Evolutionary conservation across 2,113 vertebrate genomes (phyloP).

Genomic region (Mus spicilegus): DNA sequence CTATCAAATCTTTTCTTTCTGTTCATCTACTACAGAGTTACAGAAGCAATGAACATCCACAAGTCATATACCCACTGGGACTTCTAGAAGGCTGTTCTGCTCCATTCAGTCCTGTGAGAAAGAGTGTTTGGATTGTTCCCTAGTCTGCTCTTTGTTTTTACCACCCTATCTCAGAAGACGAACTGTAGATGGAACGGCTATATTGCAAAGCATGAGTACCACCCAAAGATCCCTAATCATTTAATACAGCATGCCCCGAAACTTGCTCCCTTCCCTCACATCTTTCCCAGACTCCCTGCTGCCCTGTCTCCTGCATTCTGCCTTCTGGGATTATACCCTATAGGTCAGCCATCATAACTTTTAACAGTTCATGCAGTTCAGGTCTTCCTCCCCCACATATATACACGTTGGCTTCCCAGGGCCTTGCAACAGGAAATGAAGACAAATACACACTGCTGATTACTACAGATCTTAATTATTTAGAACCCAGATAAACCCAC

Average conservation of each 20-base stretch:
- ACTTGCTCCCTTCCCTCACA: fast-evolving
- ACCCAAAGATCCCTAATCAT: neutral
- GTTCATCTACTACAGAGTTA: neutral
- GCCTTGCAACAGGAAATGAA: neutral
- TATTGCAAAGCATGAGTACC: neutral
- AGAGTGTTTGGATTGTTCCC: neutral
- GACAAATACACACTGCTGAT: neutral
- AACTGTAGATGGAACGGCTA: fast-evolving
- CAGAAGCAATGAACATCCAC: fast-evolving
- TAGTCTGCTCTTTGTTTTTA: neutral
- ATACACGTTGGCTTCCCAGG: neutral
- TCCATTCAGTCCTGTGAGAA: neutral
- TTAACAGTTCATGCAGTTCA: neutral
- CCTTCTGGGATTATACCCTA: neutral
- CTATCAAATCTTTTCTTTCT: neutral
- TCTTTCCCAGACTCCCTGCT: fast-evolving
- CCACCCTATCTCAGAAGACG: neutral
- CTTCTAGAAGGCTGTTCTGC: neutral
- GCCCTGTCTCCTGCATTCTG: too few relatives aligned
- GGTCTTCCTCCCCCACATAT: fast-evolving
- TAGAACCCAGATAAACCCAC: neutral
- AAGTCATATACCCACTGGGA: neutral
- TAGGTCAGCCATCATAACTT: fast-evolving
- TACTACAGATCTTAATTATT: neutral
- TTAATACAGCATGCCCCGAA: fast-evolving